Evolutionary conservation across 2,113 vertebrate genomes (phyloP), one percentile per base, ranked within the genome.

Genomic region (Martes martes): DNA sequence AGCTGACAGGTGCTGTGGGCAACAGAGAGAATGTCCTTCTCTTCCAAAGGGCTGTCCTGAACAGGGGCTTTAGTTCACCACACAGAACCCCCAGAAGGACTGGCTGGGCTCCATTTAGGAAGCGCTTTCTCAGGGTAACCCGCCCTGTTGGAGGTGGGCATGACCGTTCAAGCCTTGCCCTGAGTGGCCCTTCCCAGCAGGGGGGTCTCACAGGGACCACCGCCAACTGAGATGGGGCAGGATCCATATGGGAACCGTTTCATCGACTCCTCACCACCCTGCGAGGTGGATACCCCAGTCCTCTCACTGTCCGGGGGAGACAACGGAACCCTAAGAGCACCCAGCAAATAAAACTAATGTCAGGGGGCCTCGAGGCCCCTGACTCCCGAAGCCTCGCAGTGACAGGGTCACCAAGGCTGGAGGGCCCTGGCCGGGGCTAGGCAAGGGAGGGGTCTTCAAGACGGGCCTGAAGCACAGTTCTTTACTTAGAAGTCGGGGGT

Each of bases 211-310:
- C 39, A 10, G 31, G 11, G 55, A 8, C 33, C 10, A 61, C 52
- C n/a, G 33, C 15, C 26, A 7, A 11, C 23, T 39, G 14, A 9
- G 23, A 4, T 0, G 23, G 42, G 61, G 31, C 39, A 2, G 55
- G 2, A 10, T 23, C 33, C 47, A 1, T 0, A 2, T 0, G 1
- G 5, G 23, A 26, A 1, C 31, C 7, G 26, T 33, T 31, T 33
- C 59, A 11, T 2, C 8, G 26, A 65, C 50, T 11, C 36, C 21
- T 42, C 59, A 18, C 2, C 6, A 7, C 28, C 21, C 31, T 7
- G 8, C 7, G 45, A 13, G 13, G 28, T 4, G 2, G 11, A 39
- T 4, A 4, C 2, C 15, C 18, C 1, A 4, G 4, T 19, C 26
- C 28, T n/a, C 14, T 36, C 26, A 14, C 42, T 33, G 71, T 52